Evolutionary conservation across 2,113 vertebrate genomes (phyloP).

Genomic region (Actenoides lindsayi): DNA sequence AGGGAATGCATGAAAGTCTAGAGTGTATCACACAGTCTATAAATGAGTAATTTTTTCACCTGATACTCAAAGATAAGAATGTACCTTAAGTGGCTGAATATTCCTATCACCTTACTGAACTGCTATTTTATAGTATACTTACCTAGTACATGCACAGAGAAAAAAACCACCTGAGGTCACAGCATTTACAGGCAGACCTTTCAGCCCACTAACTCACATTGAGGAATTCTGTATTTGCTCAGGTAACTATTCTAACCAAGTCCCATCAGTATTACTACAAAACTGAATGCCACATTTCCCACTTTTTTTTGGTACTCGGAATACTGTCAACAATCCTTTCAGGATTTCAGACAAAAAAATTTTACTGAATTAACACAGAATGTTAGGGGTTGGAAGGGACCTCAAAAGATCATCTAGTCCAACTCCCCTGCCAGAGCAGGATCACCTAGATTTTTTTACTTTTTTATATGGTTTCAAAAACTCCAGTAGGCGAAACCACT

Average conservation of each 20-base stretch:
- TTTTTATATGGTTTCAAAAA: not conserved
- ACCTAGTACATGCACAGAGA: not conserved
- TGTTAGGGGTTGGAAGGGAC: too few relatives aligned
- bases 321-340: not conserved
- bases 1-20: not conserved
- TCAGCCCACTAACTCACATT: not conserved
- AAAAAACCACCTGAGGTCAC: not conserved
- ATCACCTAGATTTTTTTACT: not conserved
- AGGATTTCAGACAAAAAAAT: not conserved
- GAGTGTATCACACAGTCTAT: not conserved
- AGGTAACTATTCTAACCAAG: not conserved
- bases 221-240: not conserved
- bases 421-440: too few relatives aligned
- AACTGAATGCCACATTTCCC: not conserved
- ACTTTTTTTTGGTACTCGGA: fast-evolving
- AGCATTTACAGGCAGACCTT: not conserved
- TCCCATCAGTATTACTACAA: not conserved
- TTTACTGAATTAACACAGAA: not conserved
- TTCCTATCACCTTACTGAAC: not conserved
- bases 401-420: too few relatives aligned
- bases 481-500: not conserved
- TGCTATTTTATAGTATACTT: not conserved
- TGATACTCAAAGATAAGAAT: not conserved
- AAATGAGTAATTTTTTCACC: not conserved
- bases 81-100: not conserved